These are phyloP conservation scores for Phaonia tiefii DNA, from an alignment of 2,888 invertebrate genomes.

Conservation along the genomic window DNA sequence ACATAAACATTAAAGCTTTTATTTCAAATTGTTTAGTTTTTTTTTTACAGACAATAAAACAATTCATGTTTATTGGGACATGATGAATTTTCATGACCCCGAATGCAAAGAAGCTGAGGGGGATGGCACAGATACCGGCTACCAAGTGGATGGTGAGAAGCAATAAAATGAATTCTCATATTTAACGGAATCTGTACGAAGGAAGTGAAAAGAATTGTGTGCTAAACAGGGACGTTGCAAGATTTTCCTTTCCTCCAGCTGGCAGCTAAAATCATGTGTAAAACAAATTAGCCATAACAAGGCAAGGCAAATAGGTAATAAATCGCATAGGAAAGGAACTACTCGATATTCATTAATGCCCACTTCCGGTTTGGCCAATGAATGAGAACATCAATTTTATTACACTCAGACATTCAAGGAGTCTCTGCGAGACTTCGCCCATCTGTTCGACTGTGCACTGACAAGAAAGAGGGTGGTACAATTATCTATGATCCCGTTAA, in stretches of 20 bases:
- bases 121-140: slow-evolving; percentile 14
- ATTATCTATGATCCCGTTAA: slow-evolving; percentile 3
- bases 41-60: slow-evolving; percentile 44
- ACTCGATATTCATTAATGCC: slow-evolving; percentile 54
- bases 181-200: slow-evolving; percentile 12
- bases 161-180: slow-evolving; percentile 41
- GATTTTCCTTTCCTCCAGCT: neutral
- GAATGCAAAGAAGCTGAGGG: slow-evolving; percentile 13
- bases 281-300: slow-evolving; percentile 76
- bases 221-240: neutral
- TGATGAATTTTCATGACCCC: slow-evolving; percentile 52
- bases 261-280: slow-evolving; percentile 47
- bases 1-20: slow-evolving; percentile 43
- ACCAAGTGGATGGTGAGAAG: slow-evolving; percentile 30
- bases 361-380: slow-evolving; percentile 43
- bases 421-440: neutral
- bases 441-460: neutral
- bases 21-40: slow-evolving; percentile 45
- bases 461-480: too few relatives aligned
- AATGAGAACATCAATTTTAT: slow-evolving; percentile 9
- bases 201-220: too few relatives aligned
- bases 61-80: slow-evolving; percentile 52
- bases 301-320: slow-evolving; percentile 71
- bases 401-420: neutral
- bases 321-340: slow-evolving; percentile 69